phyloP scores from a whole-genome alignment of 2,113 vertebrate genomes.

The Rhinoderma darwinii region DNA sequence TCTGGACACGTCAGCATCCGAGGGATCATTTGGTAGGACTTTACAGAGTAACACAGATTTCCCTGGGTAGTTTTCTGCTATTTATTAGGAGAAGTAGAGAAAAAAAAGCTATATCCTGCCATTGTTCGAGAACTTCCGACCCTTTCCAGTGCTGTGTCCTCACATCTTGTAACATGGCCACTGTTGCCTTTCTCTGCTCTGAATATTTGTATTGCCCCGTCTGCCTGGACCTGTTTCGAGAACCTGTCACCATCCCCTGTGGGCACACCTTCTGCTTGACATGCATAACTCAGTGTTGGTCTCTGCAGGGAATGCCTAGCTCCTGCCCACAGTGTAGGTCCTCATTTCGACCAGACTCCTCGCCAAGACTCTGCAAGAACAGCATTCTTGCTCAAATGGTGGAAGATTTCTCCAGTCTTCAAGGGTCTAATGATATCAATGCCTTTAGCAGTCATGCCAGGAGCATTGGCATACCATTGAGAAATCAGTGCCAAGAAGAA shows the following conservation, averaged over 20 bases:
- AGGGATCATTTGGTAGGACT: not conserved
- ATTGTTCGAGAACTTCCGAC: constrained; percentile 35
- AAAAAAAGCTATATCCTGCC: constrained; percentile 40
- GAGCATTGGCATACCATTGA: not conserved
- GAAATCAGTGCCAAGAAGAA: not conserved
- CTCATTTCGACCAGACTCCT: constrained; percentile 28
- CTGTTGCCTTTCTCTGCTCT: constrained; percentile 41
- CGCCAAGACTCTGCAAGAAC: constrained; percentile 52
- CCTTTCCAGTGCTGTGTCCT: constrained; percentile 10
- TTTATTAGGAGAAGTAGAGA: not conserved
- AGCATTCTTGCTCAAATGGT: constrained; percentile 56
- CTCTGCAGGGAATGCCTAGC: constrained; percentile 37
- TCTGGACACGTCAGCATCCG: not conserved
- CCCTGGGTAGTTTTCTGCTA: too few species aligned
- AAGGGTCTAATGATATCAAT: not conserved
- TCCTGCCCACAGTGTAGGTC: constrained; percentile 55
- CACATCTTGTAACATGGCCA: constrained; percentile 34
- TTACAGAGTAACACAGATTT: not conserved
- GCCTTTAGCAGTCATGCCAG: not conserved
- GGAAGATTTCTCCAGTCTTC: constrained; percentile 38
- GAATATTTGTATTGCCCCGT: constrained; percentile 53
- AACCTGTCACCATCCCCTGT: constrained; percentile 54
- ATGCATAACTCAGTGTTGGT: constrained; percentile 55
- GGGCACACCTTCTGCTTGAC: constrained; percentile 52
- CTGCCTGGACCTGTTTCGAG: constrained; percentile 50